phyloP scores from a whole-genome alignment of 2,888 invertebrate species.

The Stratiomys singularior region DNA sequence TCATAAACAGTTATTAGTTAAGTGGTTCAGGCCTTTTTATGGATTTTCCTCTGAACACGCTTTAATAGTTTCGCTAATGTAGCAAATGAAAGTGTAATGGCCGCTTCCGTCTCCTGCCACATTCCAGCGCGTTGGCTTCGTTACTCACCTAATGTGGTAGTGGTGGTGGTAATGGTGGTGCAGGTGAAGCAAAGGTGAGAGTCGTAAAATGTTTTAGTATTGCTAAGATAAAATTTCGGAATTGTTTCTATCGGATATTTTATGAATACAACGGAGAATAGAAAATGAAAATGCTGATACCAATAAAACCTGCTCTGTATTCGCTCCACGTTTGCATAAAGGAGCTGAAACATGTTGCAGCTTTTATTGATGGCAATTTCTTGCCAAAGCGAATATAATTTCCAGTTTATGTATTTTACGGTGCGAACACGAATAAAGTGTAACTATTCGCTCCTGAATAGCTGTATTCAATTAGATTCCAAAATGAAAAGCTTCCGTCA shows the following conservation, averaged over 20 bases:
- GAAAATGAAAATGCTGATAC: conserved; percentile 36
- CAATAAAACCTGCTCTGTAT: conserved; percentile 24
- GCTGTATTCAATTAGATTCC: no score
- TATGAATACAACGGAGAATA: conserved; percentile 28
- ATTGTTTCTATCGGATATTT: conserved; percentile 8
- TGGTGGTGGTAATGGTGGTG: neutral
- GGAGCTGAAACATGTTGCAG: neutral
- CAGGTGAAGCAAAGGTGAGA: conserved; percentile 43
- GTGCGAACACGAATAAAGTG: neutral
- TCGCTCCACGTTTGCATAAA: conserved; percentile 34
- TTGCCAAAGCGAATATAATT: conserved; percentile 7
- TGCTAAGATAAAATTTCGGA: conserved; percentile 36
- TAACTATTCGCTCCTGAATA: no score
- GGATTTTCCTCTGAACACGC: conserved; percentile 13
- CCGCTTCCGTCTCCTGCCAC: neutral
- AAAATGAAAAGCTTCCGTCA: no score
- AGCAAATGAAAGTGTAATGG: conserved; percentile 32
- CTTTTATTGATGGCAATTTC: conserved; percentile 22
- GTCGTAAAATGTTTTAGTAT: conserved; percentile 34
- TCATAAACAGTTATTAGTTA: conserved; percentile 45
- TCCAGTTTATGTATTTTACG: neutral
- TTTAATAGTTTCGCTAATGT: conserved; percentile 44
- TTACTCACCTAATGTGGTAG: no score
- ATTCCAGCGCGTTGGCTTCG: neutral
- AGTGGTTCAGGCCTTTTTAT: conserved; percentile 40